Evolutionary conservation across 2,797 vertebrate genomes (phyloP), one percentile per base, ranked within the genome.

Genomic region (Mus spretus): DNA sequence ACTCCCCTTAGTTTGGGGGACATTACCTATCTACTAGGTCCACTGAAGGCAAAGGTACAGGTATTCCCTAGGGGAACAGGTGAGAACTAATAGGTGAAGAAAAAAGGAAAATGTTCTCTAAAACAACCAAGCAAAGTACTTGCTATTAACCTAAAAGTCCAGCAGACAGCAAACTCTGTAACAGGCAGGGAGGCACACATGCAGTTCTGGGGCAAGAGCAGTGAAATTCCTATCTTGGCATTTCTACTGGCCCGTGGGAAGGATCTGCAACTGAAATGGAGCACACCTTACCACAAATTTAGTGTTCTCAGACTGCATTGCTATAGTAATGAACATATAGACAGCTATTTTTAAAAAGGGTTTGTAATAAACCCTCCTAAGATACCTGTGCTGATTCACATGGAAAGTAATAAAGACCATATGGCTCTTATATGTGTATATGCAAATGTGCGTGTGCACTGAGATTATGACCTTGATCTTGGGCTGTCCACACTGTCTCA

Each of bases 381-480:
- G 57, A 61, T 61, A 92, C 91, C 20, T 67, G 13, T 34, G 37
- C 61, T 86, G 47, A 89, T 40, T 81, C 77, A 80, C 28, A 4
- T 86, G 88, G 37, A 65, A 90, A 87, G 85, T 87, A 37, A 37
- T 94, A 89, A 92, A 19, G 47, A 70, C 67, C 67, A 57, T 80
- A 15, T 12, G 72, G 44, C 37, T 63, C 12, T 22, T 77, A n/a
- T 59, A 31, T 74, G 72, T 92, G 95, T 91, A 17, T 72, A 72
- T 72, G 67, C 34, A 37, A 20, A 88, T 95, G 3, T 91, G 50
- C 47, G 91, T 89, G 28, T 90, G 14, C 74, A 55, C 34, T 63
- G 47, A 94, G 75, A 93, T n/a, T 50, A 22, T 86, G 89, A 95
- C 81, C 95, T 97, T 96, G 90, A 93, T 78, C 37, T 78, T 74